Evolutionary conservation across 2,888 invertebrate genomes (phyloP), one percentile per base, ranked within the genome.

Genomic region (Acanthosepion esculentum): DNA sequence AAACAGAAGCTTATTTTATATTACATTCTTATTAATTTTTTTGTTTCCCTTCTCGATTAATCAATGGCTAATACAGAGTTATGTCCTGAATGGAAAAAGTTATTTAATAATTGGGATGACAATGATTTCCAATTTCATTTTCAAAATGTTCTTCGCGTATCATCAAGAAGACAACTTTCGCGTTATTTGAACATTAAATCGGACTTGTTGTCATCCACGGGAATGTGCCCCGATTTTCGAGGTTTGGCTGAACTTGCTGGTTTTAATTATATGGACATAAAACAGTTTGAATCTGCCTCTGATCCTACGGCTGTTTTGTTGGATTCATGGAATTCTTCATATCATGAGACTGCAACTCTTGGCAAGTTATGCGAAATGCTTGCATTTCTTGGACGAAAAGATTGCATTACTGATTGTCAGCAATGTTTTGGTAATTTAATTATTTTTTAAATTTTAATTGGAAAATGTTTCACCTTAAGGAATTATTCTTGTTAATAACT

Each of bases 231-330:
- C 33, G 94, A 94, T 48, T 94, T 59, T 48, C 55, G 41, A 94
- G 96, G 96, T 3, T 95, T 96, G 18, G 96, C 96, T 20, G 96
- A 96, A 94, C 94, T 95, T 33, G 95, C 96, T 55, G 96, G 96
- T 3, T 96, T 96, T 95, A 91, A 93, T 26, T 96, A 95, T n/a
- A 91, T 96, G 92, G 96, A 96, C 94, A 96, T 96, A 48, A 94
- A 95, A 59, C 95, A 95, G 91, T 95, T 96, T 94, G 94, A 94
- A 33, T 33, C 95, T 33, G 53, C 94, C n/a, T 91, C 53, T 15
- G 95, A 95, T 29, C 95, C 96, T 10, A 96, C 95, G 0, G 53
- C 41, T 18, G 95, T 95, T 23, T 94, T 96, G 20, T 78, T 96
- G 4, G 95, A 95, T n/a, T 18, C 78, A 26, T 96, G 96, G 96